Percentiles rank a stretch among this genome's conserved stretches.
Evolutionary conservation across 2,888 invertebrate genomes (phyloP).

Genomic region (Cacoxenus indagator): DNA sequence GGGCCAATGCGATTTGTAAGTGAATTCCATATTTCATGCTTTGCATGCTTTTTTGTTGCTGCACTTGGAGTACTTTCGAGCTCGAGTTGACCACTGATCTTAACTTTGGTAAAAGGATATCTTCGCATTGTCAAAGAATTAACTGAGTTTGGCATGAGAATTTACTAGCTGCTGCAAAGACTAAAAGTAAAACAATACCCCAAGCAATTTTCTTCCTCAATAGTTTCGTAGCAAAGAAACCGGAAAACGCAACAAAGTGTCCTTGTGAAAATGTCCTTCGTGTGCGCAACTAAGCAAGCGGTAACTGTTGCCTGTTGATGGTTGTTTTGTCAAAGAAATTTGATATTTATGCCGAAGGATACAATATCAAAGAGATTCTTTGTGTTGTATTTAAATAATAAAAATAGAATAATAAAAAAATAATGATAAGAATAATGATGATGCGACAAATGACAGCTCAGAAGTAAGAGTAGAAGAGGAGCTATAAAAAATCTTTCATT

Average conservation of each 20-base stretch:
- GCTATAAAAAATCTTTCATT: slow-evolving; percentile 28
- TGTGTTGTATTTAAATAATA: slow-evolving; percentile 43
- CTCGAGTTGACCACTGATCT: neutral
- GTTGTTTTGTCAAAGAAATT: slow-evolving; percentile 40
- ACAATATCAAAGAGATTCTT: slow-evolving; percentile 57
- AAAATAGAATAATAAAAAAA: slow-evolving; percentile 36
- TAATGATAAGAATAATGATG: slow-evolving; percentile 36
- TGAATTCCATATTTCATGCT: slow-evolving; percentile 69
- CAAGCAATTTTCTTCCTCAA: neutral
- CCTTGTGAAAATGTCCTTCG: slow-evolving; percentile 29
- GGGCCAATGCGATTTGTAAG: slow-evolving; percentile 65
- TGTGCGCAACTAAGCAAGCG: neutral
- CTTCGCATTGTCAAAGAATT: neutral
- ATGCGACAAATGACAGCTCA: slow-evolving; percentile 47
- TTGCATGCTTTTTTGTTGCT: slow-evolving; percentile 27
- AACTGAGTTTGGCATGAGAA: neutral
- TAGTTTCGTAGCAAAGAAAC: neutral
- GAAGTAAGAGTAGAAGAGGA: slow-evolving; percentile 5
- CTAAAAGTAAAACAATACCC: neutral
- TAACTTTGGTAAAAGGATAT: neutral
- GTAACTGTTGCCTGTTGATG: slow-evolving; percentile 34
- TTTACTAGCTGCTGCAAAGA: neutral
- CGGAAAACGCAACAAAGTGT: slow-evolving; percentile 30
- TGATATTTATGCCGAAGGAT: slow-evolving; percentile 62
- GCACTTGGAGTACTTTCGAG: neutral